Conservation (phyloP, 1,140 invertebrate genomes). For the Psilanteris sp. region DNA sequence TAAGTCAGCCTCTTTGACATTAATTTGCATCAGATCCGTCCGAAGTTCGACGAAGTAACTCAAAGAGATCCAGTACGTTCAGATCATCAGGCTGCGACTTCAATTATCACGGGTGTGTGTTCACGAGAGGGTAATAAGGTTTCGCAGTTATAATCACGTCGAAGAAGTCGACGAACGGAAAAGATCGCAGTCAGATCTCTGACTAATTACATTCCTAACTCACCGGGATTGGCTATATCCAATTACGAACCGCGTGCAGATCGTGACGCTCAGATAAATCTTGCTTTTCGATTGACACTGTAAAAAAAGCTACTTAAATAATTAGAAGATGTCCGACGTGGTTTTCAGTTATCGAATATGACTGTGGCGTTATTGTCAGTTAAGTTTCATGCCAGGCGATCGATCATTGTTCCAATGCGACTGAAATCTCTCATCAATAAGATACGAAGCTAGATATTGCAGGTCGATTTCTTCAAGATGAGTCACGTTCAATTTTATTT, state of each 20-base stretch:
- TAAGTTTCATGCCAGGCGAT: constrained; percentile 18
- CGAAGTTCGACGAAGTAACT: constrained; percentile 30
- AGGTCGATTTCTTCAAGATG: constrained; percentile 1
- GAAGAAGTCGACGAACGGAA: constrained; percentile 61
- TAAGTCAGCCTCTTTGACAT: neutral
- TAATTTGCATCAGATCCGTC: constrained; percentile 24
- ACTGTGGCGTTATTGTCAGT: constrained; percentile 48
- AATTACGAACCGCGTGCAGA: constrained; percentile 72
- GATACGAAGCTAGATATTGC: neutral
- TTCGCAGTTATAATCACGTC: constrained; percentile 63
- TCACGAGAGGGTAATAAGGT: constrained; percentile 69
- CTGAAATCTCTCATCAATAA: constrained; percentile 27
- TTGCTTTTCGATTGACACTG: constrained; percentile 56
- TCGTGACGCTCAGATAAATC: constrained; percentile 67
- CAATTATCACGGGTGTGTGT: constrained; percentile 70
- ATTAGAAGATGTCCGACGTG: constrained; percentile 43
- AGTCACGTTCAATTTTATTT: constrained; percentile 51
- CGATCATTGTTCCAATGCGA: constrained; percentile 24
- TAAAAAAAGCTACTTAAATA: constrained; percentile 51
- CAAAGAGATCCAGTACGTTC: constrained; percentile 22
- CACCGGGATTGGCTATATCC: constrained; percentile 68
- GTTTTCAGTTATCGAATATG: constrained; percentile 40
- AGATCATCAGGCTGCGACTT: constrained; percentile 68
- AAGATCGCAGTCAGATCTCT: constrained; percentile 68
- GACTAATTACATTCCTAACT: constrained; percentile 77